phyloP scores from a whole-genome alignment of 2,888 invertebrate genomes.

The Siphonodentalium dalli region DNA sequence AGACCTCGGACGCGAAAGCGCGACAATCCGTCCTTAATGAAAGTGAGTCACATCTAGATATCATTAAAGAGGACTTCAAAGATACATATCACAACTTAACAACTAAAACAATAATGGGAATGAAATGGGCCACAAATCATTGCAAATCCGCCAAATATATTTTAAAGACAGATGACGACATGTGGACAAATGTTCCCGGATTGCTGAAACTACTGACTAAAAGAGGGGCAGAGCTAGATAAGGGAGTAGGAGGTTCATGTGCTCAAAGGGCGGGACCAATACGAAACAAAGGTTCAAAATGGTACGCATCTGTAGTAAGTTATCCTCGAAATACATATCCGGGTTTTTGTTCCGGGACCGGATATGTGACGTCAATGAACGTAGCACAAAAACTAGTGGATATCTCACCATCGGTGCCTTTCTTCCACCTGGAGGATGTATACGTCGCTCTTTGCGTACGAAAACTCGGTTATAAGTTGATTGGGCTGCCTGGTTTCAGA shows the following conservation, averaged over 20 bases:
- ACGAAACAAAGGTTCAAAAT: constrained; percentile 40
- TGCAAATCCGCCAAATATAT: constrained; percentile 30
- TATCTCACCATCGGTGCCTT: constrained; percentile 42
- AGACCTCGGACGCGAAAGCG: background rate
- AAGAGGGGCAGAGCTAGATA: constrained; percentile 15
- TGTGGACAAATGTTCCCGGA: constrained; percentile 38
- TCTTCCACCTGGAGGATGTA: constrained; percentile 52
- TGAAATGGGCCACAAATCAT: constrained; percentile 31
- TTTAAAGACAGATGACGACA: constrained; percentile 45
- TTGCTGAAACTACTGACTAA: constrained; percentile 21
- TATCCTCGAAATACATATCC: constrained; percentile 43
- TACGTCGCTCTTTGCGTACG: constrained; percentile 42
- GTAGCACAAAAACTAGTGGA: constrained; percentile 35
- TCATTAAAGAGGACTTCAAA: constrained; percentile 33
- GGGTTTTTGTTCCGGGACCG: constrained; percentile 49
- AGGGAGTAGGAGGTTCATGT: constrained; percentile 35
- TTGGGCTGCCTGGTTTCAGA: constrained; percentile 34
- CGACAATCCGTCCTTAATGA: constrained; percentile 9
- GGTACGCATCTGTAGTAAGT: constrained; percentile 39
- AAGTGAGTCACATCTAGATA: constrained; percentile 17
- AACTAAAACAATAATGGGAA: constrained; percentile 34
- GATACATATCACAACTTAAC: constrained; percentile 34
- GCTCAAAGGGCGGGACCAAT: constrained; percentile 28
- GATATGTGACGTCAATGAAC: constrained; percentile 41
- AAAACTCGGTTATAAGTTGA: constrained; percentile 31